Evolutionary conservation across 2,888 invertebrate species (phyloP).

Genomic region (Drosophila atroscutellata): DNA sequence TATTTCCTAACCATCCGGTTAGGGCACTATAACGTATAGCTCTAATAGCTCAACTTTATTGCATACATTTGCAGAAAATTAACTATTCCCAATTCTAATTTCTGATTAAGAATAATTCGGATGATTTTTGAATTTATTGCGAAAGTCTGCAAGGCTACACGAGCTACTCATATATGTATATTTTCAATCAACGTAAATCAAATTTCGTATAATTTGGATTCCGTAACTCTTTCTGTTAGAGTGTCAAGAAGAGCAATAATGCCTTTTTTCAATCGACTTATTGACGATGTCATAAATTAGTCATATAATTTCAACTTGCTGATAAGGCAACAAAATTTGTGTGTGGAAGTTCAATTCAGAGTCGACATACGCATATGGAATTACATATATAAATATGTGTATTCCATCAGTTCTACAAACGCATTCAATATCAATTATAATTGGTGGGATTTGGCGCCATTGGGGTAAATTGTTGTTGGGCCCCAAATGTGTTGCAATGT

Average conservation of each 20-base stretch:
- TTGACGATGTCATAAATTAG: slow-evolving; percentile 16
- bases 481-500: slow-evolving; percentile 25
- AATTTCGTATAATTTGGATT: neutral
- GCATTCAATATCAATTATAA: slow-evolving; percentile 23
- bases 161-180: too few species aligned
- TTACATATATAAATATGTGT: neutral
- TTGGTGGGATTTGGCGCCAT: slow-evolving; percentile 21
- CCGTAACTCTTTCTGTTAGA: too few species aligned
- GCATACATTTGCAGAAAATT: too few species aligned
- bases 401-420: neutral
- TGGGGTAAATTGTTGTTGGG: slow-evolving; percentile 7
- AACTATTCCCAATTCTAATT: too few species aligned
- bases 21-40: neutral
- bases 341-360: neutral
- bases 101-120: neutral
- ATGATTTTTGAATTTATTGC: neutral
- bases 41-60: neutral
- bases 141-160: neutral
- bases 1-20: too few species aligned
- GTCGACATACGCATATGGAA: neutral
- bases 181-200: neutral
- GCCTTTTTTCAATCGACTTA: slow-evolving; percentile 4
- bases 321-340: slow-evolving; percentile 21
- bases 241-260: neutral
- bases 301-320: slow-evolving; percentile 9